Evolutionary conservation across 2,113 vertebrate species (phyloP).

Genomic region (Scomber japonicus): DNA sequence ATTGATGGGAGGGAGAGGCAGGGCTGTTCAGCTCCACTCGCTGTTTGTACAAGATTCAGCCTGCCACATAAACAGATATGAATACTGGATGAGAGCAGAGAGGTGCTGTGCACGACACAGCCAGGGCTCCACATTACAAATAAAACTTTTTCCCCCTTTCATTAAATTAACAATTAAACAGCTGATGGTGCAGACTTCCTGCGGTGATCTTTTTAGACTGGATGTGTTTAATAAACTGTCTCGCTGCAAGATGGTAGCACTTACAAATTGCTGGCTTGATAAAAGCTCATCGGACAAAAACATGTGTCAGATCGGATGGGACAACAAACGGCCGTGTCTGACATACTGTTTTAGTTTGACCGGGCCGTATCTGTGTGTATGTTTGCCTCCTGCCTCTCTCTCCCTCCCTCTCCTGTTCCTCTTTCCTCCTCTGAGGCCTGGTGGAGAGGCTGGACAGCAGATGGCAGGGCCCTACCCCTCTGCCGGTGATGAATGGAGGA

Average conservation of each 20-base stretch:
- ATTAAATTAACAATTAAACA: constrained; percentile 65
- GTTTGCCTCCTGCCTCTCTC: constrained; percentile 45
- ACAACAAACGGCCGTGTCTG: constrained; percentile 70
- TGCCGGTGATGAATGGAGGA: constrained; percentile 93
- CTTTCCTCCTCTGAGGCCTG: constrained; percentile 68
- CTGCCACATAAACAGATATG: constrained; percentile 96
- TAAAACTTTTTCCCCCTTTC: constrained; percentile 59
- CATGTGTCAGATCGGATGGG: constrained; percentile 70
- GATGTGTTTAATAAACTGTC: constrained; percentile 55
- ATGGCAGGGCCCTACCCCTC: constrained; percentile 91
- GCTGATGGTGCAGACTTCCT: constrained; percentile 61
- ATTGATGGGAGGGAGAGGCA: constrained; percentile 90
- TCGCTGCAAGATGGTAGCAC: constrained; percentile 52
- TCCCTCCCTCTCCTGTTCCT: constrained; percentile 54
- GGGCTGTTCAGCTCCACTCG: constrained; percentile 87
- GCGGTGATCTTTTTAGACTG: constrained; percentile 31
- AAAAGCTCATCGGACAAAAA: constrained; percentile 62
- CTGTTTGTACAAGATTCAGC: constrained; percentile 98
- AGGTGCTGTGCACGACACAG: constrained; percentile 70
- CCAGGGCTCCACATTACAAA: constrained; percentile 67
- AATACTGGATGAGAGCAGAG: constrained; percentile 93
- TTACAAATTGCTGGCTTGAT: constrained; percentile 50
- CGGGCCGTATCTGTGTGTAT: constrained; percentile 58
- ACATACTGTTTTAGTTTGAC: constrained; percentile 81
- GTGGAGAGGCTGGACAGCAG: constrained; percentile 90